Evolutionary conservation across 1,140 invertebrate species (phyloP).

Genomic region (Penaeus chinensis): DNA sequence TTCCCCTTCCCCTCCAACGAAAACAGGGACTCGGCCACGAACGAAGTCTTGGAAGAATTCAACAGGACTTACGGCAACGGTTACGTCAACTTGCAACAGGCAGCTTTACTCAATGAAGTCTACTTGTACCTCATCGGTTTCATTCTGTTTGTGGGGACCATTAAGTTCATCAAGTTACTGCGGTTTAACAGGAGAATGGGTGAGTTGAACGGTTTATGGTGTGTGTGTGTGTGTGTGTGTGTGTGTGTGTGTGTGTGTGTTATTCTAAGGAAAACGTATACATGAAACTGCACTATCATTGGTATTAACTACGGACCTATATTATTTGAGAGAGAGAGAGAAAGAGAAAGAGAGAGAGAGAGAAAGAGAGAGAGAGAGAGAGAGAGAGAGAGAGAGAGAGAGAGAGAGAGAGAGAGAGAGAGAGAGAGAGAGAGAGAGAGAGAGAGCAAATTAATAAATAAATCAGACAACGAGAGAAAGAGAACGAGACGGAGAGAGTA

Average conservation of each 20-base stretch:
- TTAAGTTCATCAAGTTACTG: slow-evolving; percentile 72
- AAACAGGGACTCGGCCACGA: slow-evolving; percentile 6
- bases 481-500: too few species aligned
- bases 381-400: too few species aligned
- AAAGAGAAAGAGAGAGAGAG: too few species aligned
- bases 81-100: slow-evolving; percentile 71
- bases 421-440: too few species aligned
- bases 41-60: slow-evolving; percentile 65
- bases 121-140: slow-evolving; percentile 69
- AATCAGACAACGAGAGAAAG: too few species aligned
- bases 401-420: too few species aligned
- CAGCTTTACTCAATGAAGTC: slow-evolving; percentile 70
- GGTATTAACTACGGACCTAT: not conserved
- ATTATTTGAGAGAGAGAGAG: not conserved
- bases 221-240: not conserved
- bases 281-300: not conserved
- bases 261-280: not conserved
- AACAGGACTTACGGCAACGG: slow-evolving; percentile 69
- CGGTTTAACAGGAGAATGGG: slow-evolving; percentile 72
- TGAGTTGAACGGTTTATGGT: slow-evolving; percentile 5
- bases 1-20: too few species aligned
- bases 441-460: too few species aligned
- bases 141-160: slow-evolving; percentile 70
- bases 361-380: too few species aligned
- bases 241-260: not conserved